These are phyloP conservation scores for Mesocricetus auratus DNA, from an alignment of 2,113 vertebrate species.

Conservation along the genomic window DNA sequence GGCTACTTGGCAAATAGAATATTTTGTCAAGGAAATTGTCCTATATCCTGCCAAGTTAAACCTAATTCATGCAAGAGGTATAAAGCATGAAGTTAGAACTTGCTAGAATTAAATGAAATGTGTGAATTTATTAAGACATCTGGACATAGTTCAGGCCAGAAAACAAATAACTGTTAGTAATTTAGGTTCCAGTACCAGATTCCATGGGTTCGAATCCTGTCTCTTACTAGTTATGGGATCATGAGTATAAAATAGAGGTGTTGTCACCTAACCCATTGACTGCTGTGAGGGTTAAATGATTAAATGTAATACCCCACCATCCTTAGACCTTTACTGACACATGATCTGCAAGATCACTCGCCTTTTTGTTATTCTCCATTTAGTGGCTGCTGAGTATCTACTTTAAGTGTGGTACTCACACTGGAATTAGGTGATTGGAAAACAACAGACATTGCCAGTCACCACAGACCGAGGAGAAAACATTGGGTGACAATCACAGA, in stretches of 20 bases:
- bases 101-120: not conserved
- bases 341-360: not conserved
- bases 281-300: not conserved
- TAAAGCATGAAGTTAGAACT: not conserved
- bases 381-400: not conserved
- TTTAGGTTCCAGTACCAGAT: not conserved
- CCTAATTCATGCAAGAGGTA: not conserved
- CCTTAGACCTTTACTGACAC: not conserved
- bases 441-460: not conserved
- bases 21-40: slow-evolving; percentile 19
- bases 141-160: not conserved
- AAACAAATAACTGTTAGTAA: not conserved
- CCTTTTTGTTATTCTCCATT: not conserved
- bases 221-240: not conserved
- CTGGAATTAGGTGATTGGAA: not conserved
- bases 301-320: not conserved
- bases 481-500: not conserved
- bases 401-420: not conserved
- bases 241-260: not conserved
- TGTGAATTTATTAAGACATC: not conserved
- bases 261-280: not conserved
- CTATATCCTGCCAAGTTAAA: not conserved
- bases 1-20: slow-evolving; percentile 13
- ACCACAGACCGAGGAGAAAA: not conserved
- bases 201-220: slow-evolving; percentile 4